These are phyloP conservation scores for Cassiopea xamachana DNA, from an alignment of 30 jellyfish, hydroid and myxozoan species.

Conservation along the genomic window DNA sequence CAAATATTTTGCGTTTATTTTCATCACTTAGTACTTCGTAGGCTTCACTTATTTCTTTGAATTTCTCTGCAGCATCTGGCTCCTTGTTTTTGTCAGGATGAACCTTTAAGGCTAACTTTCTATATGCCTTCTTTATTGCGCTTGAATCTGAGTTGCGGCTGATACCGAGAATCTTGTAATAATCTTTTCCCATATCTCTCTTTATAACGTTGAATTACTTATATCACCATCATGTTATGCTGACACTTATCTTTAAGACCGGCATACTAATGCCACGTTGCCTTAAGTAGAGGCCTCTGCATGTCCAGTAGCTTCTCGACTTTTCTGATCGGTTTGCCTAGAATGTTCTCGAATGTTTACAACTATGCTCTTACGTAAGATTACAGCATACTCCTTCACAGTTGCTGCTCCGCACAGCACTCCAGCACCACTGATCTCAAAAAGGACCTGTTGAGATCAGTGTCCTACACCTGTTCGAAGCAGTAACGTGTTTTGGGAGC, in stretches of 20 bases:
- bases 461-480: too few relatives aligned
- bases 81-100: slow-evolving; percentile 96
- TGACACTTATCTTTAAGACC: background rate
- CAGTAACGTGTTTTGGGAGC: too few relatives aligned
- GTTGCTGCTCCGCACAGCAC: background rate
- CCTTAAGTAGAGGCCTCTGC: too few relatives aligned
- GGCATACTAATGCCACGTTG: background rate
- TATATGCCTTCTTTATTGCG: slow-evolving; percentile 94
- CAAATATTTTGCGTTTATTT: slow-evolving; percentile 75
- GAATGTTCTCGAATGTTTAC: background rate
- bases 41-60: slow-evolving; percentile 96
- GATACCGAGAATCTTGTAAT: slow-evolving; percentile 86
- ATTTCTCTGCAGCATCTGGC: slow-evolving; percentile 95
- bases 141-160: slow-evolving; percentile 76
- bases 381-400: background rate
- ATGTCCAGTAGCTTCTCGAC: background rate
- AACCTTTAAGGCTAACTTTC: slow-evolving; percentile 91
- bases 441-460: background rate
- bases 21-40: slow-evolving; percentile 94
- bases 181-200: slow-evolving; percentile 85
- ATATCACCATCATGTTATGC: background rate
- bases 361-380: background rate
- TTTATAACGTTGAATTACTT: background rate
- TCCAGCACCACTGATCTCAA: background rate
- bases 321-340: background rate